Evolutionary conservation across 2,888 invertebrate genomes (phyloP).

Genomic region (Platycnemis pennipes): DNA sequence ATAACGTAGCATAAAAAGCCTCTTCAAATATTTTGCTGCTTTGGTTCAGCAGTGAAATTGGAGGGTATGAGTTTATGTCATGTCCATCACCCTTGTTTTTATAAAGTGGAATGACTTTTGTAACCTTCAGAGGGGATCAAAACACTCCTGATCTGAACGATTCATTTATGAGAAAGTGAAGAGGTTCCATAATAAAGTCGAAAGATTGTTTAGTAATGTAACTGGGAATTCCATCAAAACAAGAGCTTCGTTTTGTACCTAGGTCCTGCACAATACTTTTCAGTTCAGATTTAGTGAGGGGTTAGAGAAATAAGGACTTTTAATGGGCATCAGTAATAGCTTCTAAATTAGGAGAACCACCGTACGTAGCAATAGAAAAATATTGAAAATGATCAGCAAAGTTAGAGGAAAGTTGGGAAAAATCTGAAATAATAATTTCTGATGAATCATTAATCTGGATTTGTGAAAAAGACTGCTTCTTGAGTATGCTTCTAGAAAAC

Average conservation of each 20-base stretch:
- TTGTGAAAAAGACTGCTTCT: too few species aligned
- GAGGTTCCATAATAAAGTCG: not conserved
- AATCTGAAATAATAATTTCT: too few species aligned
- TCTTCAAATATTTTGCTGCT: too few species aligned
- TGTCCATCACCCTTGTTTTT: too few species aligned
- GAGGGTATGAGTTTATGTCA: too few species aligned
- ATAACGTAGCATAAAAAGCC: too few species aligned
- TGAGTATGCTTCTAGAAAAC: too few species aligned
- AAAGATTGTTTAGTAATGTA: slow-evolving; percentile 43
- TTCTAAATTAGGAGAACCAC: not conserved
- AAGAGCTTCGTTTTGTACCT: too few species aligned
- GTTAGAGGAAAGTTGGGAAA: not conserved
- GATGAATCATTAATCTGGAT: too few species aligned
- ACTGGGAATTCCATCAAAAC: not conserved
- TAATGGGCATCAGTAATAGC: not conserved
- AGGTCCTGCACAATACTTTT: not conserved
- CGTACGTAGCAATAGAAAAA: not conserved
- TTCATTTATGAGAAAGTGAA: slow-evolving; percentile 46
- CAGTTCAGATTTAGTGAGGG: not conserved
- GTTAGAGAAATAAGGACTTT: not conserved
- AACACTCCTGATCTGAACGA: not conserved
- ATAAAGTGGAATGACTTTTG: too few species aligned
- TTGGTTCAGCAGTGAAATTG: too few species aligned
- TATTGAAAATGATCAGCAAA: not conserved
- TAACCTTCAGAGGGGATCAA: not conserved